These are phyloP conservation scores for Carettochelys insculpta DNA, from an alignment of 2,113 vertebrate species.

Conservation along the genomic window DNA sequence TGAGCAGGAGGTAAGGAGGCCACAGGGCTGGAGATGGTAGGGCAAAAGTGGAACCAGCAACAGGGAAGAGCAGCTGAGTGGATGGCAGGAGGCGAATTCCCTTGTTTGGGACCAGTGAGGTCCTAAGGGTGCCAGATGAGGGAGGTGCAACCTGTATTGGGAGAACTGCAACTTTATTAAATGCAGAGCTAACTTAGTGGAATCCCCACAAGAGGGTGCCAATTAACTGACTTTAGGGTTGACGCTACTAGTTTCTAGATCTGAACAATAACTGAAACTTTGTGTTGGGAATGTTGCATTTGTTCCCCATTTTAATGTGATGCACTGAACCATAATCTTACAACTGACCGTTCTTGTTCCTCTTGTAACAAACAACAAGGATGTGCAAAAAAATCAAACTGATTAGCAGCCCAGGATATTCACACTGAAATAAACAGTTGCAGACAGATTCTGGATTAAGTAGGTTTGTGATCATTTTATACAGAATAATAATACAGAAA, in stretches of 20 bases:
- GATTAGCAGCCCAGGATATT: not conserved
- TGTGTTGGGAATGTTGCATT: not conserved
- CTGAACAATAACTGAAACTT: not conserved
- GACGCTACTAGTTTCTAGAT: not conserved
- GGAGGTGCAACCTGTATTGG: too few species aligned
- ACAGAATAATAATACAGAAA: not conserved
- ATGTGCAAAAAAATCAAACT: not conserved
- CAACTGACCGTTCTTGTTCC: not conserved
- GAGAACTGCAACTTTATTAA: not conserved
- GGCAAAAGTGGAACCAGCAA: too few species aligned
- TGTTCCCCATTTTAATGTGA: not conserved
- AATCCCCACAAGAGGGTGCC: slow-evolving; percentile 34
- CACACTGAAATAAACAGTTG: not conserved
- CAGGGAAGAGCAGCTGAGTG: too few species aligned
- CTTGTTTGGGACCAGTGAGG: too few species aligned
- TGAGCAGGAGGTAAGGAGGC: too few species aligned
- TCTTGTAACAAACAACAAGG: not conserved
- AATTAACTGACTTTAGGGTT: not conserved
- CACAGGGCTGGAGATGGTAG: too few species aligned
- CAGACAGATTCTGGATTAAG: not conserved
- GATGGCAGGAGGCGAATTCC: too few species aligned
- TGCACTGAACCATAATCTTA: not conserved
- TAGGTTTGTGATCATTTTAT: not conserved
- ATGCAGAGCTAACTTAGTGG: not conserved
- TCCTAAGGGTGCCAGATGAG: too few species aligned